Evolutionary conservation across 2,888 invertebrate species (phyloP).

Genomic region (Amorpha juglandis): DNA sequence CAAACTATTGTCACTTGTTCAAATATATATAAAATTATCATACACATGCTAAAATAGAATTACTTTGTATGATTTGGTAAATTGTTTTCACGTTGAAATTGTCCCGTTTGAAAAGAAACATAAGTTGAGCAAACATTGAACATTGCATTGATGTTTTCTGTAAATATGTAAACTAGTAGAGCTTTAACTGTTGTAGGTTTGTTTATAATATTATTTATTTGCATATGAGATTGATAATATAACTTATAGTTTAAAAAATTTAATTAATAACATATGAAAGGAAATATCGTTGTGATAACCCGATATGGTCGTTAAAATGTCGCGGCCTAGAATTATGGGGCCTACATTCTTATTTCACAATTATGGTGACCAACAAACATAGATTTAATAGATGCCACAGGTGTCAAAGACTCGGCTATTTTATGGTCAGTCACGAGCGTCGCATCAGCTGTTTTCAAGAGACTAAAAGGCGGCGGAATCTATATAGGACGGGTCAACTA

Average conservation of each 20-base stretch:
- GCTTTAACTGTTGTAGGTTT: slow-evolving; percentile 79
- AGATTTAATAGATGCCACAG: too few species aligned
- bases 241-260: slow-evolving; percentile 29
- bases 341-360: background rate
- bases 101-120: slow-evolving; percentile 25
- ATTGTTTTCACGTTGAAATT: background rate
- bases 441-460: too few species aligned
- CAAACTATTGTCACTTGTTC: background rate
- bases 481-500: too few species aligned
- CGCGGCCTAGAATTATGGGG: slow-evolving; percentile 35
- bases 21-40: background rate
- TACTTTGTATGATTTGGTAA: background rate
- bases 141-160: slow-evolving; percentile 58
- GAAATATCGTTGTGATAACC: slow-evolving; percentile 1
- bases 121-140: slow-evolving; percentile 37
- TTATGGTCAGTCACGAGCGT: too few species aligned
- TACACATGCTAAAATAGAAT: background rate
- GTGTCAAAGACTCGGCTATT: too few species aligned
- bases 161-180: slow-evolving; percentile 82
- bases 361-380: background rate
- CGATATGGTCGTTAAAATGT: slow-evolving; percentile 33
- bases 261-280: background rate
- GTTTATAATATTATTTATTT: slow-evolving; percentile 62
- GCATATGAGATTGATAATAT: slow-evolving; percentile 38
- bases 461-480: too few species aligned